phyloP scores from a whole-genome alignment of 2,888 invertebrate genomes.

The Xestoiulus laeticollis region DNA sequence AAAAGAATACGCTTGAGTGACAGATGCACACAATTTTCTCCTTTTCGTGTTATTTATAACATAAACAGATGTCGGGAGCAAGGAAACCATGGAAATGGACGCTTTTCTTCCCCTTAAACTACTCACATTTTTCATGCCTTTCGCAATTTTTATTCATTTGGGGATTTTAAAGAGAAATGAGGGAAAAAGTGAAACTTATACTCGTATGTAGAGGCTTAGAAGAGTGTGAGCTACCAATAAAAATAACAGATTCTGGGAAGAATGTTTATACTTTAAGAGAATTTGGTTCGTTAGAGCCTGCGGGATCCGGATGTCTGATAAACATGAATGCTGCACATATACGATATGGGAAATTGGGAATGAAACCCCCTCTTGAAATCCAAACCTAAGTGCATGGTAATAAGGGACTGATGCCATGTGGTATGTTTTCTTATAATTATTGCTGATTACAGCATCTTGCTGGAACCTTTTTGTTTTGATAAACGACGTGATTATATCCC shows the following conservation, averaged over 20 bases:
- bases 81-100: neutral
- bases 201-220: neutral
- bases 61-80: constrained; percentile 27
- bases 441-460: neutral
- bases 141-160: neutral
- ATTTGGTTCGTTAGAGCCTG: neutral
- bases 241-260: neutral
- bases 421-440: neutral
- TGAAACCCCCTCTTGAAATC: neutral
- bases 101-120: neutral
- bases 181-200: neutral
- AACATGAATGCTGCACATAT: neutral
- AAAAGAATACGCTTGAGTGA: constrained; percentile 10
- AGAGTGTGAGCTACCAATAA: neutral
- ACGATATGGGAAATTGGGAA: neutral
- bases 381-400: neutral
- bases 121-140: neutral
- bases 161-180: neutral
- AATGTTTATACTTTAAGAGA: neutral
- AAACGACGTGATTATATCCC: neutral
- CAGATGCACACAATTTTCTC: constrained; percentile 18
- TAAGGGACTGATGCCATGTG: neutral
- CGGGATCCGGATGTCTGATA: neutral
- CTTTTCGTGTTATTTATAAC: neutral
- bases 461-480: neutral